Base-by-base conservation (phyloP, 2,797 vertebrate genomes). In the Pangasius larnaudii region DNA sequence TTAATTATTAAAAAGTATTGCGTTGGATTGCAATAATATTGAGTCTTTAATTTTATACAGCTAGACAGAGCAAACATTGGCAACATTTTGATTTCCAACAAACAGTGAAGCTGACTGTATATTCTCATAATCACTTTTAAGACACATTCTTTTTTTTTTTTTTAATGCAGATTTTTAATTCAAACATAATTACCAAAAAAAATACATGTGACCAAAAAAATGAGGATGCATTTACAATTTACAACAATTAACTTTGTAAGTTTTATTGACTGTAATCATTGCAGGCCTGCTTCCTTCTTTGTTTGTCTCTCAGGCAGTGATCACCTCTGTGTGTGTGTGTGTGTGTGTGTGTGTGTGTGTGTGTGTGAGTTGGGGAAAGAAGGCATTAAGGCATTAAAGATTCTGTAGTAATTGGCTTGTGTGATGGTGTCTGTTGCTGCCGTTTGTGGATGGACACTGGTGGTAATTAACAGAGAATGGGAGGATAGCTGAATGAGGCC, bases 321-420 rank as follows among this genome's bases (percentile, higher is more conserved):
- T n/a, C 58, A 63, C 58, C 58, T 84, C 19, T 84, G 84, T 46
- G 19, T 90, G 42, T 49, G 85, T 71, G 83, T 65, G 88, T 80
- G 82, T 46, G 19, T 85, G 67, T 87, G 88, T 87, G 58, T 85
- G 80, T 67, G 84, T 89, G 51, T 36, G 82, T 63, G 84, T 58
- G 89, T 83, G 82, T 46, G 24, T 19, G 86, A 86, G 86, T 63
- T 85, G 69, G 51, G 53, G 88, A 80, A 89, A 88, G 85, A 89
- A 86, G 82, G 88, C 91, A 92, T 91, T 93, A 92, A 91, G 91
- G 89, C 91, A 93, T 92, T 93, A 92, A 92, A 93, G 90, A 92
- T 92, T 92, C 87, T 90, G 87, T 89, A 88, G 87, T 91, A 93
- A 92, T 93, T 93, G 89, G 90, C 88, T 59, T 39, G 88, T 92